Conservation (phyloP, 2,797 vertebrate genomes). For the Chaunax sp. region DNA sequence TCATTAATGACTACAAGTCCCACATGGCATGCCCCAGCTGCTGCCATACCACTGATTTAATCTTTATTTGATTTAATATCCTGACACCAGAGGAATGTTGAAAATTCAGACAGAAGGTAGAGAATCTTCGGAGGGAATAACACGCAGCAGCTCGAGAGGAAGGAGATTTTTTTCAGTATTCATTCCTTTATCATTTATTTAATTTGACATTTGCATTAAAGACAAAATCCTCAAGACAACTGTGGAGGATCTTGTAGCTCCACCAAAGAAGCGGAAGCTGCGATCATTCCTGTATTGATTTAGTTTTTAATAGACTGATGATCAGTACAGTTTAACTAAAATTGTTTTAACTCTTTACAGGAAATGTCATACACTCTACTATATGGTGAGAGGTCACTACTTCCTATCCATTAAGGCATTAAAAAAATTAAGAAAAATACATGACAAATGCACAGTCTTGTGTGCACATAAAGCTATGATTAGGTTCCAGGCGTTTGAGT, state of each 20-base stretch:
- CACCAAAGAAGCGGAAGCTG: background rate
- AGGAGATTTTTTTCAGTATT: background rate
- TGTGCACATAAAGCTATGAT: too few relatives aligned
- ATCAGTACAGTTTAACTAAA: background rate
- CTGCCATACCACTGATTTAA: slow-evolving; percentile 39
- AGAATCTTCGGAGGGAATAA: background rate
- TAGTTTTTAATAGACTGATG: background rate
- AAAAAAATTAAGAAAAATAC: too few relatives aligned
- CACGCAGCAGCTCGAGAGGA: background rate
- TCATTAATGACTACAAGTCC: slow-evolving; percentile 73
- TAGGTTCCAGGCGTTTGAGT: too few relatives aligned
- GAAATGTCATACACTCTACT: background rate
- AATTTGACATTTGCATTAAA: background rate
- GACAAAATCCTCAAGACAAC: background rate
- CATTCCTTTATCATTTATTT: slow-evolving; percentile 7
- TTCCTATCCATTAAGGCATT: background rate
- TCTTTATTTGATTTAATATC: slow-evolving; percentile 70
- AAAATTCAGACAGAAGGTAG: slow-evolving; percentile 15
- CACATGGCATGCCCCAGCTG: slow-evolving; percentile 55
- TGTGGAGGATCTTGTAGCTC: background rate
- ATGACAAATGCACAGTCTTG: too few relatives aligned
- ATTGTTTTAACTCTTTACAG: background rate
- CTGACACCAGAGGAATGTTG: slow-evolving; percentile 22
- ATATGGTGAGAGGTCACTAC: background rate
- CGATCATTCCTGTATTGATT: background rate